A percentile compares a stretch with the other conserved stretches of the same genome.
phyloP scores from a whole-genome alignment of 2,888 invertebrate species.

The Subacronicta megacephala region DNA sequence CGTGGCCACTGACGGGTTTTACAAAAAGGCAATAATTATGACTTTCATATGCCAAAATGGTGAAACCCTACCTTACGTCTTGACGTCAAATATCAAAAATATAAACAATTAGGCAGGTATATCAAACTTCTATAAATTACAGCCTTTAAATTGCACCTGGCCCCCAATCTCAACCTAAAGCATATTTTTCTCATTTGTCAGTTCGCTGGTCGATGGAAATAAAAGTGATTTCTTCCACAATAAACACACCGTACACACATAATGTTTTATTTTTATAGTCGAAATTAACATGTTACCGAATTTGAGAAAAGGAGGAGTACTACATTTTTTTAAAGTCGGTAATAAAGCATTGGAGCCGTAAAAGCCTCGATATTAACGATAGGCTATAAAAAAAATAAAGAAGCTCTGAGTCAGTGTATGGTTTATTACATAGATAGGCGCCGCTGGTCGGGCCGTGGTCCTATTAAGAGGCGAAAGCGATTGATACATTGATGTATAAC shows the following conservation, averaged over 20 bases:
- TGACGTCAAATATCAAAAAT: too few relatives aligned
- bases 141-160: neutral
- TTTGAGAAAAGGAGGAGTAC: conserved; percentile 65
- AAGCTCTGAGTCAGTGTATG: conserved; percentile 75
- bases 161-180: conserved; percentile 1
- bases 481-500: too few relatives aligned
- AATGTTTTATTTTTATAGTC: conserved; percentile 79
- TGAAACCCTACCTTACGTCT: too few relatives aligned
- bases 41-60: too few relatives aligned
- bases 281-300: conserved; percentile 85
- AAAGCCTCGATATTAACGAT: conserved; percentile 86
- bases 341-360: conserved; percentile 83
- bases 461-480: conserved; percentile 25
- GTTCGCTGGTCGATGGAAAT: conserved; percentile 27
- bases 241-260: conserved; percentile 49
- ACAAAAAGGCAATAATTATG: too few relatives aligned
- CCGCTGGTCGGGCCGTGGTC: conserved; percentile 62
- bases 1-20: too few relatives aligned
- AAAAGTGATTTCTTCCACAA: conserved; percentile 48
- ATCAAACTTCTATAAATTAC: too few relatives aligned
- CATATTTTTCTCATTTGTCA: conserved; percentile 14
- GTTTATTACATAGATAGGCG: conserved; percentile 83
- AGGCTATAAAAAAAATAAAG: conserved; percentile 84
- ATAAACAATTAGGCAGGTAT: too few relatives aligned
- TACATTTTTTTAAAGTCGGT: conserved; percentile 71